Base-by-base conservation (phyloP, 2,797 vertebrate species). In the Ammospiza maritima region DNA sequence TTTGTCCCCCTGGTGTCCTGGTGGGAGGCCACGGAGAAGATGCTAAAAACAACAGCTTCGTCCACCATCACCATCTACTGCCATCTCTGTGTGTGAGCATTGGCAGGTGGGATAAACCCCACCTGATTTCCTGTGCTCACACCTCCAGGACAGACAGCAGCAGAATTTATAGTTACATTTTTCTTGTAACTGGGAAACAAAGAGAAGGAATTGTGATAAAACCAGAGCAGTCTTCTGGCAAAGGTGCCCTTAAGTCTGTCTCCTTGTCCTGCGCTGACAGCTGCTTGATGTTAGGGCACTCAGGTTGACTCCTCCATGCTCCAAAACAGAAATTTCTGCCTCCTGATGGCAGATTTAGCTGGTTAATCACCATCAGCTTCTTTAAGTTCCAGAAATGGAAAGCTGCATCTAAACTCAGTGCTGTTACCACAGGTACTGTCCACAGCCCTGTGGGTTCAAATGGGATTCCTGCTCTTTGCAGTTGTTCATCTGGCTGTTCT, bases 401-500 rank as follows among this genome's bases (percentile, higher is more conserved):
- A 92, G 23, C 10, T 62, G 36, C 42, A 84, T 30, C 32, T 69
- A 86, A 89, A 88, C 21, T 60, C 8, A 3, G 18, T 57, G 61
- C 1, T 92, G 14, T 54, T 61, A 57, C 42, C 67, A 29, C 25
- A 77, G 51, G 10, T 44, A 32, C 10, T 54, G 44, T 81, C 76
- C 62, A 58, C 42, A 89, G 51, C 17, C 34, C 60, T 32, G 36
- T 1, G 14, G 34, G 67, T 86, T 88, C 56, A 88, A 76, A 58
- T 36, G 21, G 48, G 42, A 84, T 40, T 93, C 66, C 51, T 77
- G 30, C 18, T 76, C 29, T 58, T 34, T 51, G 54, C 58, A 78
- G 76, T 70, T 80, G 81, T 38, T 93, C 66, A 42, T 75, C 85
- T 89, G 85, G 87, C 78, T 93, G 42, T 89, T 92, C 94, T 81